These are phyloP conservation scores for Pungitius pungitius DNA, from an alignment of 2,113 vertebrate species.

Conservation along the genomic window DNA sequence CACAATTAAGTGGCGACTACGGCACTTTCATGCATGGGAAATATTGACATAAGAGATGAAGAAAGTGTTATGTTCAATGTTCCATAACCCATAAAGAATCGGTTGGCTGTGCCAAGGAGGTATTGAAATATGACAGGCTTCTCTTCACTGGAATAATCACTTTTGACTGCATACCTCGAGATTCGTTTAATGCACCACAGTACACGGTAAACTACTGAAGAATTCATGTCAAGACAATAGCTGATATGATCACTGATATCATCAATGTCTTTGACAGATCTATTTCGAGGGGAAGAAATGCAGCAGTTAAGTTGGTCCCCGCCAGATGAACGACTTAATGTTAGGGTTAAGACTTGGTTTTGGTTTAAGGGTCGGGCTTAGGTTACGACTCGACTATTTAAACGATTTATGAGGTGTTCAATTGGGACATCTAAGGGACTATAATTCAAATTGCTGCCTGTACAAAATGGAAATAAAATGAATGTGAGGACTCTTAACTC, in stretches of 20 bases:
- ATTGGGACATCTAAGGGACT: background rate
- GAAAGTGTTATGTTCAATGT: conserved; percentile 45
- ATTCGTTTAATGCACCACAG: conserved; percentile 15
- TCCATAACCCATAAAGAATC: conserved; percentile 40
- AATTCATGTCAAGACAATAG: conserved; percentile 12
- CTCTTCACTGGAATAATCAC: conserved; percentile 35
- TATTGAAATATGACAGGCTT: conserved; percentile 31
- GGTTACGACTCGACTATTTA: background rate
- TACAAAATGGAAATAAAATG: background rate
- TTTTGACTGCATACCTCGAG: conserved; percentile 2
- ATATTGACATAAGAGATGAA: conserved; percentile 57
- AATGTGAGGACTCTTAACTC: background rate
- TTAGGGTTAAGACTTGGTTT: background rate
- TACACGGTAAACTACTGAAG: background rate
- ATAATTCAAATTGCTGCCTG: background rate
- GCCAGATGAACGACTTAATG: background rate
- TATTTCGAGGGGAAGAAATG: background rate
- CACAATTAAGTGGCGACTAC: conserved; percentile 54
- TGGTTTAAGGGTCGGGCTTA: background rate
- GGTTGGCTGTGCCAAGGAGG: conserved; percentile 1
- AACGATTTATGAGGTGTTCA: background rate
- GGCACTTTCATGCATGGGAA: conserved; percentile 55
- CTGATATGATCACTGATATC: background rate
- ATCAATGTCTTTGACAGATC: background rate
- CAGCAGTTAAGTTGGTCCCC: background rate